Evolutionary conservation across 2,888 invertebrate species (phyloP), one percentile per base, ranked within the genome.

Genomic region (Sphaeridia pumilis): DNA sequence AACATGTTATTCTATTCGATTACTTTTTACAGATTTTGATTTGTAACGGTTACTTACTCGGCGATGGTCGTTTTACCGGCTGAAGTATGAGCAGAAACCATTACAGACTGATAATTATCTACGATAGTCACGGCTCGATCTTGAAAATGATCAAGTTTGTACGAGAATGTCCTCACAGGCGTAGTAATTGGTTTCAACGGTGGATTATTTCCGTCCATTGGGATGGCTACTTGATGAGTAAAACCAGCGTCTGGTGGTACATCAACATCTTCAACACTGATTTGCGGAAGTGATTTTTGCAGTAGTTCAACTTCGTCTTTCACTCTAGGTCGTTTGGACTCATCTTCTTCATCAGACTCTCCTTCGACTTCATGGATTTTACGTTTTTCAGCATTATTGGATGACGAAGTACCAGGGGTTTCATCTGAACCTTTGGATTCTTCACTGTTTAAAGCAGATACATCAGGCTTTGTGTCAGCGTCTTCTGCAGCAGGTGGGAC

Each of bases 71-170:
- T 99, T 79, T 99, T 98, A 48, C 98, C 98, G 43, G 98, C 97
- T 3, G 97, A 98, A 1, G 98, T 99, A 69, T 99, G 98, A 5
- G 98, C 98, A 2, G 98, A 97, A 1, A 99, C 97, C 41, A 99
- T 76, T 4, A 99, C 98, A 10, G 95, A 95, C 69, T 98, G 95
- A 68, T 89, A 83, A 71, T 98, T 98, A 69, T 98, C 95, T 65
- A 99, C 84, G 70, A 98, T 99, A 47, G 87, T 72, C 59, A 97
- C 86, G 1, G 97, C 94, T 72, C 95, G 92, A 67, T 88, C 90
- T 70, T 99, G 98, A 72, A 99, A 99, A 0, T 95, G 87, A 79
- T 99, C 98, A 55, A 99, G 74, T 51, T 86, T 83, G 68, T 99
- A 99, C 57, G 84, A 82, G 70, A 95, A 99, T 57, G 84, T 84